Percentiles rank a stretch among this genome's conserved stretches.
Conservation (phyloP, 2,113 vertebrate species). For the Dolichotis patagonum region DNA sequence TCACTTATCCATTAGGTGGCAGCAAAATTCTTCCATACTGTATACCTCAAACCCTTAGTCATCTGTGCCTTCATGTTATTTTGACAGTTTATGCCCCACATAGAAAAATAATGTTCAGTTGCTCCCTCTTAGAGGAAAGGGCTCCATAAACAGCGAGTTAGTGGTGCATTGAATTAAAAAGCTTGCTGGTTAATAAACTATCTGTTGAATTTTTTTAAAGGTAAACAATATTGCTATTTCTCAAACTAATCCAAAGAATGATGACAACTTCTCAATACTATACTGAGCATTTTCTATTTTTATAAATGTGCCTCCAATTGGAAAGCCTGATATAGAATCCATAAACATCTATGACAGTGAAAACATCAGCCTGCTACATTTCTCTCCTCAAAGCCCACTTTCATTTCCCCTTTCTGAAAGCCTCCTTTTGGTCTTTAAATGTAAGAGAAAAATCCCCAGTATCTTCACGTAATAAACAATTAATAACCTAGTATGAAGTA, state of each 20-base stretch:
- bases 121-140: not conserved
- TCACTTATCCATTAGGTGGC: constrained; percentile 84
- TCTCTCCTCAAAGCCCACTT: not conserved
- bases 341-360: not conserved
- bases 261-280: not conserved
- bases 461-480: not conserved
- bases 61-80: not conserved
- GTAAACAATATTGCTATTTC: not conserved
- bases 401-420: not conserved
- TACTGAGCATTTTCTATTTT: not conserved
- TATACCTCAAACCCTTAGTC: not conserved
- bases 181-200: not conserved
- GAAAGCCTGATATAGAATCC: not conserved
- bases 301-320: not conserved
- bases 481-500: not conserved
- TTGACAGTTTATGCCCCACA: not conserved
- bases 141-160: not conserved
- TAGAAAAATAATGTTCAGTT: not conserved
- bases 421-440: not conserved
- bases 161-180: not conserved
- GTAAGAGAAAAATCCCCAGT: not conserved
- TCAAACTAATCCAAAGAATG: constrained; percentile 1
- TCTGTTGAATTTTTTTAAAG: not conserved
- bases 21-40: constrained; percentile 83
- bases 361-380: not conserved